phyloP scores from a whole-genome alignment of 2,113 vertebrate genomes.

The Ceyx melanurus region DNA sequence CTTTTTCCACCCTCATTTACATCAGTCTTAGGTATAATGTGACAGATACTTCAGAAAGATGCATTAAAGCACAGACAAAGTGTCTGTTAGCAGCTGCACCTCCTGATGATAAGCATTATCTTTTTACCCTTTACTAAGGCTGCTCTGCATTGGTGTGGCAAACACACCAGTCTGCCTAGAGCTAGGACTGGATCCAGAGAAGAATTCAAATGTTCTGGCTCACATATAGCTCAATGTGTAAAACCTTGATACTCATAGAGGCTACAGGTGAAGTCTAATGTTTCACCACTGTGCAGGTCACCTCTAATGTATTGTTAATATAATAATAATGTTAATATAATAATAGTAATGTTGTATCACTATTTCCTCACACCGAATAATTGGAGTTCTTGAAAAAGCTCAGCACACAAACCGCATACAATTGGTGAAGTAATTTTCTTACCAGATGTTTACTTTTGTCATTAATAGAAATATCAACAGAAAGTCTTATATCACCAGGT shows the following conservation, averaged over 20 bases:
- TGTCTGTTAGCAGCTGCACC: not conserved
- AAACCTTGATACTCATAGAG: not conserved
- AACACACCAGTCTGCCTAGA: not conserved
- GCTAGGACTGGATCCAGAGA: not conserved
- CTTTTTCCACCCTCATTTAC: not conserved
- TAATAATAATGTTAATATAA: too few species aligned
- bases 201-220: not conserved
- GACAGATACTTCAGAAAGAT: not conserved
- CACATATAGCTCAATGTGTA: not conserved
- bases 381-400: not conserved
- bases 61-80: not conserved
- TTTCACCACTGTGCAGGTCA: not conserved
- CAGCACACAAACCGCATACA: constrained; percentile 33
- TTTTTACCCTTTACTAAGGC: not conserved
- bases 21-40: not conserved
- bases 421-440: not conserved
- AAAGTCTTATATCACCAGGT: constrained; percentile 28
- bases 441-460: constrained; percentile 36
- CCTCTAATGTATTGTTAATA: not conserved
- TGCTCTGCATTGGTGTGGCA: not conserved
- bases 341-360: not conserved
- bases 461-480: constrained; percentile 11
- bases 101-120: not conserved
- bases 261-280: not conserved
- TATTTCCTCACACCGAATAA: not conserved